These are phyloP conservation scores for Eulemur coronatus DNA, from an alignment of 2,797 vertebrate genomes.

Conservation along the genomic window DNA sequence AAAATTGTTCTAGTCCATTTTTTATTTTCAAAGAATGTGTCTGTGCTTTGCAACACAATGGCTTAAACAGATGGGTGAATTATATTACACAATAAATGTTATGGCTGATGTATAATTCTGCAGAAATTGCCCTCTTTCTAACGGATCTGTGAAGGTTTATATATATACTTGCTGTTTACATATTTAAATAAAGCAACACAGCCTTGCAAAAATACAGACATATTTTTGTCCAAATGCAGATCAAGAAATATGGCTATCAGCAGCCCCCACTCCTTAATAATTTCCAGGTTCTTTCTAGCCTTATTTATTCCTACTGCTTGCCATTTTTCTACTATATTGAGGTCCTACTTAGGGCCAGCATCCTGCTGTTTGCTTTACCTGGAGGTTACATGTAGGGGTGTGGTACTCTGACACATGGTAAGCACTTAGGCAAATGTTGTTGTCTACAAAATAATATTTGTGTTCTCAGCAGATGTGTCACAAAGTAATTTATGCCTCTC, in stretches of 20 bases:
- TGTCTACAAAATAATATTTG: neutral
- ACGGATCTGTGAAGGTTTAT: conserved; percentile 20
- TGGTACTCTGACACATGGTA: neutral
- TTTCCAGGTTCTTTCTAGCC: neutral
- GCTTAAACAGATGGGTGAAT: conserved; percentile 7
- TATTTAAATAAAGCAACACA: conserved; percentile 11
- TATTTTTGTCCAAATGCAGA: neutral
- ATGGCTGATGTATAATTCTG: conserved; percentile 18
- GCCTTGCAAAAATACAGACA: neutral
- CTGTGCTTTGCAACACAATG: neutral
- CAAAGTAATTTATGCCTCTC: neutral
- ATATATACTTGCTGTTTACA: neutral
- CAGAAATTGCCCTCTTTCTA: neutral
- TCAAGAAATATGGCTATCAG: neutral
- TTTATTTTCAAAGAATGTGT: neutral
- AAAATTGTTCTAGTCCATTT: conserved; percentile 31
- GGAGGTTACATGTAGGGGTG: neutral
- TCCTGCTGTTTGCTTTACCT: neutral
- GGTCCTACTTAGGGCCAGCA: neutral
- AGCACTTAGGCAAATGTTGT: neutral
- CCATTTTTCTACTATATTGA: neutral
- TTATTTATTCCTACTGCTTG: neutral
- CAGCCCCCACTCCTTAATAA: neutral
- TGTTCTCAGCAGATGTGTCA: neutral
- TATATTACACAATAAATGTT: neutral